Evolutionary conservation across 1,140 invertebrate genomes (phyloP).

Genomic region (Mesaphorura yosii): DNA sequence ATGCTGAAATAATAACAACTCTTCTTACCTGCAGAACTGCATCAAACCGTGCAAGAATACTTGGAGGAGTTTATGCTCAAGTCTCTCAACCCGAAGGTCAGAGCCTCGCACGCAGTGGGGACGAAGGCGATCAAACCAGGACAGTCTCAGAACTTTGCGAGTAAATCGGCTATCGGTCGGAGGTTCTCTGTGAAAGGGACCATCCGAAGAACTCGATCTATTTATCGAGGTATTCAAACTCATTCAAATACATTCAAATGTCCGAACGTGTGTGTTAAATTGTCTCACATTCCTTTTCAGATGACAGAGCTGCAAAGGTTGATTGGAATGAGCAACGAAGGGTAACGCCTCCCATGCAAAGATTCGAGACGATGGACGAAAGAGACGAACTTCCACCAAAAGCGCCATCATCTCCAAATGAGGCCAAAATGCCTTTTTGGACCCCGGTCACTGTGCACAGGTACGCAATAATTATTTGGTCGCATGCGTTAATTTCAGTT

Average conservation of each 20-base stretch:
- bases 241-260: background rate
- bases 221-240: slow-evolving; percentile 35
- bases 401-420: slow-evolving; percentile 43
- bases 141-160: slow-evolving; percentile 4
- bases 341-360: slow-evolving; percentile 13
- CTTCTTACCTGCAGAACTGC: slow-evolving; percentile 54
- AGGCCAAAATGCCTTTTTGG: slow-evolving; percentile 36
- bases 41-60: slow-evolving; percentile 72
- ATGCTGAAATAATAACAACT: background rate
- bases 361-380: slow-evolving; percentile 1
- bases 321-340: slow-evolving; percentile 14
- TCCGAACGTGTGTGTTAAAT: too few relatives aligned
- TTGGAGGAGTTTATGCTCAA: slow-evolving; percentile 74
- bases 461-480: slow-evolving; percentile 6
- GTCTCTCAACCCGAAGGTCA: slow-evolving; percentile 55
- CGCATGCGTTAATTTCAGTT: background rate
- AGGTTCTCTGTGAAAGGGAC: slow-evolving; percentile 73
- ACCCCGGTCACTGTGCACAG: slow-evolving; percentile 34
- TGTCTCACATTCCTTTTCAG: slow-evolving; percentile 10
- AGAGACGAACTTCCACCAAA: slow-evolving; percentile 32
- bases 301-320: slow-evolving; percentile 20
- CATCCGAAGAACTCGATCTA: slow-evolving; percentile 74
- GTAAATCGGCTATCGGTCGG: slow-evolving; percentile 31
- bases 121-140: slow-evolving; percentile 3
- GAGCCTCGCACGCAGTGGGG: slow-evolving; percentile 40